Evolutionary conservation across 2,113 vertebrate species (phyloP), one percentile per base, ranked within the genome.

Genomic region (Coracopsis vasa): DNA sequence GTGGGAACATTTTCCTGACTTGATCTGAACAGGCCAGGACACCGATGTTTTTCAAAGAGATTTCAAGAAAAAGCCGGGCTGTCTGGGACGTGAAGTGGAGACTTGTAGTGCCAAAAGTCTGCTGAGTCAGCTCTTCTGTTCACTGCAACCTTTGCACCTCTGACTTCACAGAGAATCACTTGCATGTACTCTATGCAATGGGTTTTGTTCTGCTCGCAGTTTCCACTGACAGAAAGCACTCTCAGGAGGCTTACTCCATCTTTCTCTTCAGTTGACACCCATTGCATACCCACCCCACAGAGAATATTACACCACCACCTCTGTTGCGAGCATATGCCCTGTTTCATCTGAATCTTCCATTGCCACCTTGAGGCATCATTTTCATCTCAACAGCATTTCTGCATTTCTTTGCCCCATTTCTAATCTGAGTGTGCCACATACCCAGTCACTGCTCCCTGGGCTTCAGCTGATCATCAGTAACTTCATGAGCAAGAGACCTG

Each of bases 321-420:
- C 42, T 0, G 0, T 11, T 8, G 21, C 3, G 21, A 62, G 35
- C 82, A 25, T 7, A 0, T 16, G 53, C 47, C 47, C 31, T 19
- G 13, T 8, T 53, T 69, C 64, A 42, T 8, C 64, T 21, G 66
- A 41, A 45, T 19, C 88, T 62, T 27, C 71, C 45, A 3, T 42
- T 67, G 65, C 41, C 51, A 35, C 31, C 71, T 53, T 11, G 28
- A 91, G 71, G 60, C 35, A 31, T 14, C 33, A 1, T 15, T 83
- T 39, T 77, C 51, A 27, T 6, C 39, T 72, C 71, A 15, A 12
- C 7, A 27, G 27, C 9, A 23, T n/a, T 72, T 61, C 70, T 42
- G 15, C 0, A 0, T 28, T 33, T 42, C 35, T 35, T 25, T 23
- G 10, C 33, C 48, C 39, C 41, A 2, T 23, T 61, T 45, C 27